Evolutionary conservation across 2,888 invertebrate species (phyloP).

Genomic region (Junonia oenone): DNA sequence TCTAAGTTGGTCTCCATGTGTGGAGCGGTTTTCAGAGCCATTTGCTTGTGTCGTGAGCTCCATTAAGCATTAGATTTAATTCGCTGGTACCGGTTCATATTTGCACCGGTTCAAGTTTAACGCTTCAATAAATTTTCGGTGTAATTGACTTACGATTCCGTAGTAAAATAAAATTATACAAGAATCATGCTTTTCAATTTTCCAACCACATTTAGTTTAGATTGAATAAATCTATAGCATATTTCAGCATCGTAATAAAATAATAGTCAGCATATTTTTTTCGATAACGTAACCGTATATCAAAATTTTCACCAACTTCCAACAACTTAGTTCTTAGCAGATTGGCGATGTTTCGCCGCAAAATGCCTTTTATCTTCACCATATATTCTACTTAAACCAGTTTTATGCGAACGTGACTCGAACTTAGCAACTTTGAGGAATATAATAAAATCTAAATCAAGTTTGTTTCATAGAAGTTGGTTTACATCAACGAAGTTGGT

Average conservation of each 20-base stretch:
- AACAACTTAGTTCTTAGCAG: neutral
- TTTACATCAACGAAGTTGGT: constrained; percentile 21
- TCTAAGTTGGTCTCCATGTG: constrained; percentile 9
- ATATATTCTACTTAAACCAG: constrained; percentile 20
- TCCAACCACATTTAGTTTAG: neutral
- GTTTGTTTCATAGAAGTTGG: constrained; percentile 22
- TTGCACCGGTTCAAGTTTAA: constrained; percentile 16
- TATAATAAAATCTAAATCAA: constrained; percentile 29
- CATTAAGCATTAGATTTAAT: constrained; percentile 25
- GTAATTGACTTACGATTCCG: constrained; percentile 5
- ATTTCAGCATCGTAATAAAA: neutral
- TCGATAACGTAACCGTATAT: neutral
- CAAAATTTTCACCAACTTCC: neutral
- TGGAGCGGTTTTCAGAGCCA: constrained; percentile 21
- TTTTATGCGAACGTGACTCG: constrained; percentile 24
- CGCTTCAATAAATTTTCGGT: constrained; percentile 10
- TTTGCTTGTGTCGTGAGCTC: constrained; percentile 16
- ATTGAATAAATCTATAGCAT: neutral
- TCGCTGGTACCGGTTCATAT: constrained; percentile 13
- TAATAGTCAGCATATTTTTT: neutral
- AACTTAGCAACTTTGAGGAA: constrained; percentile 18
- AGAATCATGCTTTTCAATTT: neutral
- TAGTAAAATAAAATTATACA: neutral
- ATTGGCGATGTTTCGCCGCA: constrained; percentile 14
- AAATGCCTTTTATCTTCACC: constrained; percentile 22